Evolutionary conservation across 2,113 vertebrate species (phyloP), one percentile per base, ranked within the genome.

Genomic region (Hypomesus transpacificus): DNA sequence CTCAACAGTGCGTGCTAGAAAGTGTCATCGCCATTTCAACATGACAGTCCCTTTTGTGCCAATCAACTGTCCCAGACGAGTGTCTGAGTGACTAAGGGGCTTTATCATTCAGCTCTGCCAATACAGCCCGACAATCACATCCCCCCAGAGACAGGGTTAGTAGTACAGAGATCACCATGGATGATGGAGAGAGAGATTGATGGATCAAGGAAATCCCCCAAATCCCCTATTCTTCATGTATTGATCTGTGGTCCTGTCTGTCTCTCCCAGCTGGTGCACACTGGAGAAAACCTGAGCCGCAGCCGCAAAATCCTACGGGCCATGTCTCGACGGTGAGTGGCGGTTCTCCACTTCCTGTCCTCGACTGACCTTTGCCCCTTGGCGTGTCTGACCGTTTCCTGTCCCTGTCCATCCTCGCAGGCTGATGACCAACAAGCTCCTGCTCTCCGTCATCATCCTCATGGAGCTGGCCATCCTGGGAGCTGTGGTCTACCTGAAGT

Each of bases 401-500:
- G 73, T 34, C 51, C 70, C 21, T 77, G 87, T 9, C 31, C 31
- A 3, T 34, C 1, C 31, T 5, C 31, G 7, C 68, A 99, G 96
- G 84, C 21, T 99, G 65, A 79, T 92, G 86, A 99, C 97, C 0
- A 98, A 99, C 84, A 99, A 98, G 86, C 83, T 99, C 83, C 87
- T 99, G 31, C 90, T 98, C 63, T 92, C 83, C 3, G 80, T 97
- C 26, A 91, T 99, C 87, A 98, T 99, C 85, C 39, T 99, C 63
- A 89, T 99, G 91, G 96, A 99, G 80, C 8, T 97, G 28, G 92
- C 82, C 79, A 94, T 99, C 83, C 90, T 99, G 53, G 95, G 90
- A n/a, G 94, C 94, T 0, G 89, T 97, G 62, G 83, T 99, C 63
- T 99, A 98, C 87, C 90, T 96, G 72, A 98, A 95, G 85, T 99